A percentile compares a stretch with the other conserved stretches of the same genome.
phyloP scores from a whole-genome alignment of 1,140 invertebrate species.

The Wiebesia pumilae region DNA sequence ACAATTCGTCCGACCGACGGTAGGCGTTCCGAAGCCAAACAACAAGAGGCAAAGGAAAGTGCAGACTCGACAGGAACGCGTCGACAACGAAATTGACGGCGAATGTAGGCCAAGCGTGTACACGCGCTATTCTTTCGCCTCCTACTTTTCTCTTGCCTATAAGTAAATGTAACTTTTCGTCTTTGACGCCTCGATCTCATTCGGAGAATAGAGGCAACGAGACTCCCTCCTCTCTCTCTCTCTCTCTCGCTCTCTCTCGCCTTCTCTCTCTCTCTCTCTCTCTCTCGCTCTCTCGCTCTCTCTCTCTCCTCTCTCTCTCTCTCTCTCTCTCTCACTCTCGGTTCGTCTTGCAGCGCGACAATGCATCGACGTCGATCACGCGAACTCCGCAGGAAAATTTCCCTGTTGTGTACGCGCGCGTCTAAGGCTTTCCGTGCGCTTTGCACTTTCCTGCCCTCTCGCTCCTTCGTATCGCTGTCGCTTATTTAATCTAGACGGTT shows the following conservation, averaged over 20 bases:
- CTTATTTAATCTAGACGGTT: constrained; percentile 4
- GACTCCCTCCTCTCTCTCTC: neutral
- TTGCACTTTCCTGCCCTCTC: neutral
- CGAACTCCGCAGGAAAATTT: constrained; percentile 3
- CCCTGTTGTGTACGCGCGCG: neutral
- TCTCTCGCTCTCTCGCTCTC: neutral
- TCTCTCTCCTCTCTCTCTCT: no score
- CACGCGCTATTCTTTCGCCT: neutral
- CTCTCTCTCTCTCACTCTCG: neutral
- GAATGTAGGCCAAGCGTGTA: constrained; percentile 37
- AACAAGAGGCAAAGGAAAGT: constrained; percentile 1
- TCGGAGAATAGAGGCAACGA: neutral
- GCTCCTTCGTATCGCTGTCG: neutral
- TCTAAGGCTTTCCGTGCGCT: neutral
- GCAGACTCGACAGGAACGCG: neutral
- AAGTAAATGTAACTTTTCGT: constrained; percentile 14
- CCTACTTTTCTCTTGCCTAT: neutral
- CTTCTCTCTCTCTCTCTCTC: no score
- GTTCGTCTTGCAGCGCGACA: neutral
- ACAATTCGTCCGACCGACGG: constrained; percentile 4
- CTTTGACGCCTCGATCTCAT: neutral
- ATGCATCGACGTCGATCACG: constrained; percentile 23
- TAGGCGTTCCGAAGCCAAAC: neutral
- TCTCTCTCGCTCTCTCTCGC: no score
- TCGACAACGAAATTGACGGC: neutral